Base-by-base conservation (phyloP, 2,113 vertebrate species). In the Corapipo altera region DNA sequence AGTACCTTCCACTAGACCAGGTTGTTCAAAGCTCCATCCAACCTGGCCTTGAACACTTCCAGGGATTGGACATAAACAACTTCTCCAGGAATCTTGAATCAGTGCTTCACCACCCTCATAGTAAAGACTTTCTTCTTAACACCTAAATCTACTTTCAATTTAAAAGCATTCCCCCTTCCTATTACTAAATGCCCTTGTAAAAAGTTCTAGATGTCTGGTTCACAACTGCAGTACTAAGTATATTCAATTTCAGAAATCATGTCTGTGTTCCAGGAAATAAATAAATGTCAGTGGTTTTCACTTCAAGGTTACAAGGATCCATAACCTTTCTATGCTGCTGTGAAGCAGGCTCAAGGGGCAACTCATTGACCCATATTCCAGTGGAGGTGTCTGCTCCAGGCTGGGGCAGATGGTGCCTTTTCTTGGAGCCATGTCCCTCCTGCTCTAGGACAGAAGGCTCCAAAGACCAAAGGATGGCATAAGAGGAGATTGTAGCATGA, bases 321-420 rank as follows among this genome's bases (percentile, higher is more conserved):
- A 26, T 24, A 62, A 21, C 3, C 12, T 80, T 75, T 46, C 39
- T 41, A 59, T 59, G 62, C 5, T 82, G 11, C 16, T 0, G 0
- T 35, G 41, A 57, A 57, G 43, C 18, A 33, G 7, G 5, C 39
- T 20, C 83, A 64, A 79, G 8, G 32, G 12, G 59, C 44, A 49
- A 2, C 19, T 49, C 28, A 15, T 9, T 37, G 33, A 55, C 4
- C 20, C 15, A 17, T 3, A 1, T 55, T 85, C 39, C 22, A 37
- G n/a, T n/a, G 37, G 33, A 35, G n/a, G 14, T 1, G 0, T 28
- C 62, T 65, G 17, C 27, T 39, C 23, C 64, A 32, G 28, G 15
- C 1, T 28, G 32, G 7, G 32, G 44, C 12, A 49, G 8, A 39
- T 5, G 2, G n/a, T 81, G 23, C 27, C 48, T 39, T 69, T 72